phyloP scores from a whole-genome alignment of 2,797 vertebrate species.

The Hephaestus fuliginosus region DNA sequence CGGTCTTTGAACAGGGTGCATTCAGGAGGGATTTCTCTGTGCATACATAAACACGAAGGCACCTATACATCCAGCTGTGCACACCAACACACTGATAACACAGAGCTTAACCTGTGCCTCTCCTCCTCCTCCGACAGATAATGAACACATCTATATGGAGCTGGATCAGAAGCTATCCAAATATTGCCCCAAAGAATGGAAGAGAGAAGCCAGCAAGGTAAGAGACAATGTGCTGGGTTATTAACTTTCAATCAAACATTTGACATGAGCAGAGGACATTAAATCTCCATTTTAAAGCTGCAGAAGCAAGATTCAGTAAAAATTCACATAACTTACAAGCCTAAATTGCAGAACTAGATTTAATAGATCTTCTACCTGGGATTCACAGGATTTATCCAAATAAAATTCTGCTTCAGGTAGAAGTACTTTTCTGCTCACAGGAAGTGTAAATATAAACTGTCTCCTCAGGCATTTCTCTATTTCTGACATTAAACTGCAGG shows the following conservation, averaged over 20 bases:
- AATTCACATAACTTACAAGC: not conserved
- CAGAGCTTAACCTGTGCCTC: slow-evolving; percentile 44
- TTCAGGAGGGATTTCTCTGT: slow-evolving; percentile 42
- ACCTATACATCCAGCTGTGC: slow-evolving; percentile 3
- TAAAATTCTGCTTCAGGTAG: not conserved
- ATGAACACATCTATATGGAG: slow-evolving; percentile 99
- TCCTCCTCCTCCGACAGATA: slow-evolving; percentile 86
- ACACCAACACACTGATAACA: slow-evolving; percentile 13
- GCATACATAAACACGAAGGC: slow-evolving; percentile 6
- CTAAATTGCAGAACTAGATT: slow-evolving; percentile 3
- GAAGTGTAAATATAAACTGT: not conserved
- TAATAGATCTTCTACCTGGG: not conserved
- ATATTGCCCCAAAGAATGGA: slow-evolving; percentile 99
- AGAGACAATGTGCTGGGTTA: slow-evolving; percentile 51
- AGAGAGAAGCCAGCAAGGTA: slow-evolving; percentile 98
- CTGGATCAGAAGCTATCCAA: slow-evolving; percentile 97
- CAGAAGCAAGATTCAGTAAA: not conserved
- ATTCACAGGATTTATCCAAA: not conserved
- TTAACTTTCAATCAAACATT: not conserved
- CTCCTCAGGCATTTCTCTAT: not conserved
- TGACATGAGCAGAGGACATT: not conserved
- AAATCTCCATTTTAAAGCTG: not conserved
- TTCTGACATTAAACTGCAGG: not conserved
- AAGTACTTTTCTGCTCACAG: not conserved
- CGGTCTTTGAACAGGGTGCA: slow-evolving; percentile 48